Percentiles rank a stretch among this genome's conserved stretches.
phyloP scores from a whole-genome alignment of 2,888 invertebrate species.

The Leucoma salicis region DNA sequence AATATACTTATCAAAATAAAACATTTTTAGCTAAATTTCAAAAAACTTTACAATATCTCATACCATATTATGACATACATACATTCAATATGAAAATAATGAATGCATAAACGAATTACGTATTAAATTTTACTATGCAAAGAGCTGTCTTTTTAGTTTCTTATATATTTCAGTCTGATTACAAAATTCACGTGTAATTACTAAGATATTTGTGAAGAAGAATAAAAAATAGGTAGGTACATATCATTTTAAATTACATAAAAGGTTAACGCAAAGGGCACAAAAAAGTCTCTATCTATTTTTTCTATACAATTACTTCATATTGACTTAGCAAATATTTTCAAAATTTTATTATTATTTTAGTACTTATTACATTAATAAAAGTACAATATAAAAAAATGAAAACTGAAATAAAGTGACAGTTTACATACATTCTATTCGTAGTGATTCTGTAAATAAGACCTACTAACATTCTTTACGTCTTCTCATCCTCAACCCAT shows the following conservation, averaged over 20 bases:
- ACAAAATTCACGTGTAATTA: constrained; percentile 1
- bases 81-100: neutral
- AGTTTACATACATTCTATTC: constrained; percentile 11
- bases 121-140: too few species aligned
- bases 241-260: neutral
- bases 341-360: neutral
- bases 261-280: neutral
- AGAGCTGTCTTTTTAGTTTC: constrained; percentile 20
- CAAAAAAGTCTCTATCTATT: neutral
- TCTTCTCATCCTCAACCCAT: constrained; percentile 34
- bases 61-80: neutral
- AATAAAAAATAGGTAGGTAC: neutral
- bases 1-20: neutral
- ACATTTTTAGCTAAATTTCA: neutral
- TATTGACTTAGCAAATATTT: neutral
- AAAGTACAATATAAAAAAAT: constrained; percentile 16
- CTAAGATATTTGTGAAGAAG: neutral
- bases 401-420: constrained; percentile 19
- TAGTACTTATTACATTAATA: constrained; percentile 6
- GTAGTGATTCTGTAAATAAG: constrained; percentile 1
- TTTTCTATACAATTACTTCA: neutral
- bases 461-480: constrained; percentile 27
- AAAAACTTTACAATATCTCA: neutral
- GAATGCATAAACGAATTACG: neutral
- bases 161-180: constrained; percentile 10